Evolutionary conservation across 1,140 invertebrate species (phyloP), one percentile per base, ranked within the genome.

Genomic region (Chironomus tepperi): DNA sequence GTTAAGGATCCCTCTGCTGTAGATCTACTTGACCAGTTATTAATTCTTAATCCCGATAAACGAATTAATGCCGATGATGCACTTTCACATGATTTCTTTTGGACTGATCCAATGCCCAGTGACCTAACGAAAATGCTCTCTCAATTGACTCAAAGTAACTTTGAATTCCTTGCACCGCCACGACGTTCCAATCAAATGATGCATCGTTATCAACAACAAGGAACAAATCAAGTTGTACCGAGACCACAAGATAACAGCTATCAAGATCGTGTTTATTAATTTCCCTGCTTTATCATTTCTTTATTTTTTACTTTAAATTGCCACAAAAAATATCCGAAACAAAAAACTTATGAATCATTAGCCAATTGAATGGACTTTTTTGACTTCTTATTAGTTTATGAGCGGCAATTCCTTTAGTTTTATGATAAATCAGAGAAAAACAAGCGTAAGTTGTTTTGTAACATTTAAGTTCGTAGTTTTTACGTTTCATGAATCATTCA

Each of bases 61-160:
- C 84, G 98, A 77, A 90, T 90, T 42, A 94, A 98, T 82, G 91
- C 95, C 0, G 96, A 99, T 80, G 91, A 91, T 1, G 97, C 97
- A 0, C 81, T 99, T 1, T 97, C 98, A 85, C 96, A 99, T 79
- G 96, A 98, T 79, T 99, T 99, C 82, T 99, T 99, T 82, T 99
- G 96, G 95, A 94, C 90, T 1, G 96, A 98, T 81, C 97, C 98
- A 42, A 93, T 97, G 90, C 96, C 96, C 0, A 91, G 89, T 79
- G 95, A 97, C 80, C 84, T 98, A 1, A 92, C 89, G 34, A 94
- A 93, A 84, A 98, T 98, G 95, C 83, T 98, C 72, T 93, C 93
- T 0, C 93, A 96, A 79, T 95, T 97, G 80, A 91, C 90, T 0
- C 94, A 95, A 78, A 97, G 94, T 81, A 98, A 98, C 95, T 98